Evolutionary conservation across 2,888 invertebrate genomes (phyloP), one percentile per base, ranked within the genome.

Genomic region (Heliconius hortense): DNA sequence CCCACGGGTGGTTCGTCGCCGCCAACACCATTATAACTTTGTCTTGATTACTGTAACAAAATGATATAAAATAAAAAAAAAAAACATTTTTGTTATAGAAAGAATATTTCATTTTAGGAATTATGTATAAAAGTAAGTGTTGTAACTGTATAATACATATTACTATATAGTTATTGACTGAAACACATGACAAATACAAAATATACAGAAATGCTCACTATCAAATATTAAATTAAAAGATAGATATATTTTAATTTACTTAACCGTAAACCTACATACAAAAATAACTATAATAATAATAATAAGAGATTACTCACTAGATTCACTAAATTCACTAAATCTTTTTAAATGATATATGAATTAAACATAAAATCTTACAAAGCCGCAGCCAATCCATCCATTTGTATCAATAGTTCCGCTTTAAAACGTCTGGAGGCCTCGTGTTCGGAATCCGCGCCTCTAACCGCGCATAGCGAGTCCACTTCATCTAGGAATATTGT

Each of bases 401-500:
- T 98, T 91, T 98, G 98, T 83, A 98, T 97, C 5, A 98, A 95
- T 21, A 98, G 93, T 86, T 98, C 98, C 0, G 98, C 97, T 88
- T 98, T 98, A 80, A 98, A 97, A 67, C 98, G 92, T 11, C 96
- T 89, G 75, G 97, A 97, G 0, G 98, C 98, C 86, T 98, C 98
- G 88, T 98, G 98, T 84, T 98, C 98, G 0, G 97, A 96, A 83
- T 97, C 97, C 0, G 96, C 96, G 15, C 98, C 97, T 75, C 98
- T 94, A 77, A 96, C 95, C 8, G 97, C 97, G 83, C 97, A 97
- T 73, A 98, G 89, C 0, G 97, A 97, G 89, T 98, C 98, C 80
- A 98, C 97, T 88, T 98, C 98, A 87, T 98, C 98, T 75, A 98
- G 96, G 86, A 98, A 98, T 82, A 98, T 98, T 21, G 98, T 98